These are phyloP conservation scores for Drosophila testacea DNA, from an alignment of 2,888 invertebrate genomes.

Conservation along the genomic window DNA sequence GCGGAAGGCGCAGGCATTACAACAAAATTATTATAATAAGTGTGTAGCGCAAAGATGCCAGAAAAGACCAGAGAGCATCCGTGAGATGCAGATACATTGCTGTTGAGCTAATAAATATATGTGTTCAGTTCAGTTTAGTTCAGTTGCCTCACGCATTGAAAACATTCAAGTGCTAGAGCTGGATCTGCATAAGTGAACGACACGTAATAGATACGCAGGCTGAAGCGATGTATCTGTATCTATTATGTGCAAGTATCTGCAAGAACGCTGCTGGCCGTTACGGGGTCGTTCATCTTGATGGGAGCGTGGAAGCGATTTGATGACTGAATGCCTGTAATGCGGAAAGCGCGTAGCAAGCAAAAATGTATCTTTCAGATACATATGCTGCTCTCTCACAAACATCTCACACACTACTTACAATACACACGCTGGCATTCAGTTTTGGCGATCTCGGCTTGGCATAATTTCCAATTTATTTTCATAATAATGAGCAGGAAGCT, in stretches of 20 bases:
- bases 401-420: not conserved
- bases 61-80: constrained; percentile 31
- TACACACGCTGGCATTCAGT: constrained; percentile 22
- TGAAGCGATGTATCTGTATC: constrained; percentile 40
- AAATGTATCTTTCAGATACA: constrained; percentile 45
- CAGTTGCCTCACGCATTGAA: constrained; percentile 57
- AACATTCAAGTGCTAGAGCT: constrained; percentile 72
- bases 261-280: constrained; percentile 53
- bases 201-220: constrained; percentile 57
- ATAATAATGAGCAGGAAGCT: constrained; percentile 76
- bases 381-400: constrained; percentile 8
- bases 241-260: constrained; percentile 43
- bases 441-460: constrained; percentile 35
- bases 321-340: constrained; percentile 53
- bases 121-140: constrained; percentile 36
- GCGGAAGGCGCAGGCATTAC: constrained; percentile 50
- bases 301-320: constrained; percentile 45
- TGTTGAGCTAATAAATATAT: not conserved
- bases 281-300: constrained; percentile 73
- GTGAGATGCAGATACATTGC: constrained; percentile 38
- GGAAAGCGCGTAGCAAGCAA: constrained; percentile 47
- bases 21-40: constrained; percentile 48
- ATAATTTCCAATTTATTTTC: constrained; percentile 45
- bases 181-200: constrained; percentile 68
- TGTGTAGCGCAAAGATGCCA: constrained; percentile 15